Percentiles rank a stretch among this genome's conserved stretches.
These are phyloP conservation scores for Panopea generosa DNA, from an alignment of 2,888 invertebrate species.

Conservation along the genomic window DNA sequence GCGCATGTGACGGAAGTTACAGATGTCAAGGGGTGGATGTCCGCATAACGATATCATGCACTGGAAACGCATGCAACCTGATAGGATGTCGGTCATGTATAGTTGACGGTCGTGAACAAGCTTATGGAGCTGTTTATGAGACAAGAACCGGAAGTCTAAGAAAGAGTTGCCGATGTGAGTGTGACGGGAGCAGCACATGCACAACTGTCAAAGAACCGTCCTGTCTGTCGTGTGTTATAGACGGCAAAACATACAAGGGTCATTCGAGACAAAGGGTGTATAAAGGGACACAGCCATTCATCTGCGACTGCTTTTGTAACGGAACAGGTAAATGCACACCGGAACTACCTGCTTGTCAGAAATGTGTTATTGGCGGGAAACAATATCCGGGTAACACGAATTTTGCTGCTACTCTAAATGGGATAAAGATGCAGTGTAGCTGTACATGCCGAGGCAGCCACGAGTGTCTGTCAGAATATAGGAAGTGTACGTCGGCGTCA, in stretches of 20 bases:
- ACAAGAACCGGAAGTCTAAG: slow-evolving; percentile 17
- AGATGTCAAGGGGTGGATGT: slow-evolving; percentile 70
- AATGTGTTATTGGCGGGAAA: slow-evolving; percentile 36
- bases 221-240: slow-evolving; percentile 58
- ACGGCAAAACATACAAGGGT: slow-evolving; percentile 53
- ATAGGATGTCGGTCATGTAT: slow-evolving; percentile 63
- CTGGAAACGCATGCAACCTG: slow-evolving; percentile 34
- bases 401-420: slow-evolving; percentile 52
- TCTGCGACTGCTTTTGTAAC: slow-evolving; percentile 54
- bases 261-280: slow-evolving; percentile 51
- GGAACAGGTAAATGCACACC: slow-evolving; percentile 33
- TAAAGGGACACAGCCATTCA: slow-evolving; percentile 29
- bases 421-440: slow-evolving; percentile 43
- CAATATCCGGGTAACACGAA: slow-evolving; percentile 51
- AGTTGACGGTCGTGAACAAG: slow-evolving; percentile 39
- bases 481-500: slow-evolving; percentile 39
- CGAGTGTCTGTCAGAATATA: slow-evolving; percentile 31
- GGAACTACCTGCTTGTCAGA: slow-evolving; percentile 30
- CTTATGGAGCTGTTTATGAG: slow-evolving; percentile 38
- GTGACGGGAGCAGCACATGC: slow-evolving; percentile 67
- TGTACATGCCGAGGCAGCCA: slow-evolving; percentile 62
- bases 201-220: slow-evolving; percentile 9
- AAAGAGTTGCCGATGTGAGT: slow-evolving; percentile 70
- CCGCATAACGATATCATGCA: slow-evolving; percentile 46
- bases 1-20: slow-evolving; percentile 77